A percentile compares a stretch with the other conserved stretches of the same genome.
Conservation (phyloP, 2,797 vertebrate genomes). For the Setipinna tenuifilis region DNA sequence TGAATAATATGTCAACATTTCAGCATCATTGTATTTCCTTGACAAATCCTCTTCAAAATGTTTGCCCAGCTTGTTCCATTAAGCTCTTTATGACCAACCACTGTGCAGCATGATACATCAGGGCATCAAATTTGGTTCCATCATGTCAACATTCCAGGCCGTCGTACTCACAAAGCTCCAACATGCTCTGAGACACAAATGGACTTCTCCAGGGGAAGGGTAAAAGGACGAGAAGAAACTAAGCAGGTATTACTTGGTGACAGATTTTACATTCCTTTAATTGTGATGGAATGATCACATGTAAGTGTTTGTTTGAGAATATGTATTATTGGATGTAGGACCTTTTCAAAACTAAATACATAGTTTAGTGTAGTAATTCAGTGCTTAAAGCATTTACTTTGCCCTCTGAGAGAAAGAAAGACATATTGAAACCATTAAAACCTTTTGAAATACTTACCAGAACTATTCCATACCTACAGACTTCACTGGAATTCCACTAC, state of each 20-base stretch:
- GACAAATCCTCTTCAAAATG: neutral
- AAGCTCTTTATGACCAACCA: neutral
- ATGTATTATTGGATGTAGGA: too few relatives aligned
- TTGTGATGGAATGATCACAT: neutral
- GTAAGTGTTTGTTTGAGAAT: neutral
- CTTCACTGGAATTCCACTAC: neutral
- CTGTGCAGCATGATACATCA: slow-evolving; percentile 44
- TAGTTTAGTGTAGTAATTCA: too few relatives aligned
- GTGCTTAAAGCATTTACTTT: too few relatives aligned
- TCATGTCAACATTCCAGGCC: slow-evolving; percentile 61
- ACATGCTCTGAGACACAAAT: slow-evolving; percentile 27
- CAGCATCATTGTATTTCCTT: neutral
- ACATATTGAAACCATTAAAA: neutral
- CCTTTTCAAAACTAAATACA: too few relatives aligned
- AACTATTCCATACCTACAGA: neutral
- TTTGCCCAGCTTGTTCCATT: neutral
- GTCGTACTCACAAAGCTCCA: slow-evolving; percentile 57
- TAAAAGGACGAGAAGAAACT: slow-evolving; percentile 28
- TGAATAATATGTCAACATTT: neutral
- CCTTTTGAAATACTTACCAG: neutral
- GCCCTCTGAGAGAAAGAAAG: too few relatives aligned
- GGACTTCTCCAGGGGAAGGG: slow-evolving; percentile 46
- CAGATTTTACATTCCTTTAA: slow-evolving; percentile 20
- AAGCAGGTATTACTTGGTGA: neutral
- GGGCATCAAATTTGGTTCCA: slow-evolving; percentile 57